phyloP scores from a whole-genome alignment of 2,113 vertebrate genomes.

The Eulemur rufifrons region DNA sequence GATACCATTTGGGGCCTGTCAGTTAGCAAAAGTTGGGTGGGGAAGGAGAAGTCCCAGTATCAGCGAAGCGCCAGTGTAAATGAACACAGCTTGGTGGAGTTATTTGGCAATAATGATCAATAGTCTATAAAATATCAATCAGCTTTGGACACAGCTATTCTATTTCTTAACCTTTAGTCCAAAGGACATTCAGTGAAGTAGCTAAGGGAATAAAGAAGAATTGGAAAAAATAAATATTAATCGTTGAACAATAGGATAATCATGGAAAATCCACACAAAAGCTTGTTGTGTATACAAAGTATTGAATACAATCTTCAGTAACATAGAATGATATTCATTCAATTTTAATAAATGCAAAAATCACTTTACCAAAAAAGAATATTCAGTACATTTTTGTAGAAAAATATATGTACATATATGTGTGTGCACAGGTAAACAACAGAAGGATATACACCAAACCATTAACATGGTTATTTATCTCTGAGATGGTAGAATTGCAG shows the following conservation, averaged over 20 bases:
- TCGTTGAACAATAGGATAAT: not conserved
- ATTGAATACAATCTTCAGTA: not conserved
- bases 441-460: not conserved
- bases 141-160: not conserved
- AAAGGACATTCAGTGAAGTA: not conserved
- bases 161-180: not conserved
- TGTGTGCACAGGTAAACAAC: not conserved
- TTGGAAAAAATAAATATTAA: not conserved
- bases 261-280: not conserved
- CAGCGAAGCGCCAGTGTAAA: not conserved
- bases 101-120: not conserved
- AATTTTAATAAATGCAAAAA: constrained; percentile 25
- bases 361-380: not conserved
- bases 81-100: not conserved
- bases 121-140: not conserved
- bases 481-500: not conserved
- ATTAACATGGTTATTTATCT: not conserved
- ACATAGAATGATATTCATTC: not conserved
- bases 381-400: not conserved
- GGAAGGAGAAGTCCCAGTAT: not conserved
- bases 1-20: not conserved
- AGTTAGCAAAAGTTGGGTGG: not conserved
- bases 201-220: not conserved
- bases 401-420: not conserved
- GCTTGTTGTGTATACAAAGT: not conserved